phyloP scores from a whole-genome alignment of 2,797 vertebrate genomes.

The Halcyon smyrnensis region DNA sequence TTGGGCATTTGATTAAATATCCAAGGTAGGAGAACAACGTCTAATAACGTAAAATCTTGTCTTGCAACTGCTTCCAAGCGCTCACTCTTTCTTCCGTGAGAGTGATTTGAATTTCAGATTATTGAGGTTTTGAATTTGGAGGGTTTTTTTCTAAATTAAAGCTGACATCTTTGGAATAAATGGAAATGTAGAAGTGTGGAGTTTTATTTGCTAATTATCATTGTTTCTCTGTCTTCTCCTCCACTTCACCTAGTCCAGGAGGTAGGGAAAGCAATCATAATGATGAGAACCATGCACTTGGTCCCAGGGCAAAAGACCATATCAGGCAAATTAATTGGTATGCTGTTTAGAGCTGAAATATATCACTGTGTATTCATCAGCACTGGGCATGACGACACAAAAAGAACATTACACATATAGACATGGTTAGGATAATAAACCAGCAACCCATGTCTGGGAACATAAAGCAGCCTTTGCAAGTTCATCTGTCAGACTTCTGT shows the following conservation, averaged over 20 bases:
- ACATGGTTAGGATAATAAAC: conserved; percentile 44
- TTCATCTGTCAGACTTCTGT: conserved; percentile 63
- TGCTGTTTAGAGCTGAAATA: conserved; percentile 9
- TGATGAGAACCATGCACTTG: not conserved
- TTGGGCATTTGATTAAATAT: conserved; percentile 45
- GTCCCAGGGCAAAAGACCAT: not conserved
- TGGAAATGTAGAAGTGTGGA: not conserved
- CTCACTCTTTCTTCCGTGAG: not conserved
- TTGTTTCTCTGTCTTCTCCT: not conserved
- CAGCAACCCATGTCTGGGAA: conserved; percentile 4
- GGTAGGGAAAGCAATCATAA: conserved; percentile 10
- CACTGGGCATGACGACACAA: not conserved
- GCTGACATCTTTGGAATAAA: not conserved
- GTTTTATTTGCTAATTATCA: not conserved
- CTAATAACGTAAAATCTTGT: conserved; percentile 18
- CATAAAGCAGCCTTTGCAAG: conserved; percentile 48
- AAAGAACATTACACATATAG: conserved; percentile 20
- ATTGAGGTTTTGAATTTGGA: not conserved
- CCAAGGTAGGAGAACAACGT: conserved; percentile 8
- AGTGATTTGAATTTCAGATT: conserved; percentile 39
- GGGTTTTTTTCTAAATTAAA: conserved; percentile 17
- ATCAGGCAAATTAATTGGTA: not conserved
- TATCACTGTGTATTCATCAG: conserved; percentile 51
- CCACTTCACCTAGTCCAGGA: not conserved
- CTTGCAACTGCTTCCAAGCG: conserved; percentile 16